phyloP scores from a whole-genome alignment of 2,888 invertebrate genomes.

The Drosophila lutescens region DNA sequence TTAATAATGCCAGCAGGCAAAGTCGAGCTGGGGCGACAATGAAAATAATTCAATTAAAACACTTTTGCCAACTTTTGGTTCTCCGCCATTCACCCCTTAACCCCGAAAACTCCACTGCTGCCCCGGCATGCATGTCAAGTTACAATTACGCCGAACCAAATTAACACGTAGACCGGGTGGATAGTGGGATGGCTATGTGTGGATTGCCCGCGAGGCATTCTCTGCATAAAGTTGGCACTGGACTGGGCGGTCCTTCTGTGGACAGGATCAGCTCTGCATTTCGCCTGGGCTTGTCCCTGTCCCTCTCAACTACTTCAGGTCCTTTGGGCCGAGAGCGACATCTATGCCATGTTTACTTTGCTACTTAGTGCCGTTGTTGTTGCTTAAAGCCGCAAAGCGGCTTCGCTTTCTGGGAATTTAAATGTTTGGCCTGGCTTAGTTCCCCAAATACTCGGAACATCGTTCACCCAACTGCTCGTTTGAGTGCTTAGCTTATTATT shows the following conservation, averaged over 20 bases:
- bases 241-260: conserved; percentile 44
- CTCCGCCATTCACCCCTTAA: conserved; percentile 21
- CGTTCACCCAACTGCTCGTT: background rate
- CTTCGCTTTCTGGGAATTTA: conserved; percentile 73
- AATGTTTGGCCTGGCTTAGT: conserved; percentile 62
- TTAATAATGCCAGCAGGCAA: conserved; percentile 62
- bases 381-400: conserved; percentile 82
- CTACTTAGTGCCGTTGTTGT: conserved; percentile 67
- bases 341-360: conserved; percentile 79
- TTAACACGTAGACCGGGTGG: conserved; percentile 67
- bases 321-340: conserved; percentile 53
- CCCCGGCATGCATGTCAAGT: conserved; percentile 76
- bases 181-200: conserved; percentile 25
- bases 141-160: conserved; percentile 81
- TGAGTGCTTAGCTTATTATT: conserved; percentile 69
- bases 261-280: conserved; percentile 55
- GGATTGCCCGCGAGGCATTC: conserved; percentile 67
- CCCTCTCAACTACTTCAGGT: background rate
- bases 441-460: conserved; percentile 14
- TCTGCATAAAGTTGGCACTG: conserved; percentile 63
- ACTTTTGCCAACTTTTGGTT: conserved; percentile 78
- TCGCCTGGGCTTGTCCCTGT: background rate
- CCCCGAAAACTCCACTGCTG: conserved; percentile 34
- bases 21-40: conserved; percentile 69
- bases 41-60: conserved; percentile 84